Evolutionary conservation across 2,888 invertebrate genomes (phyloP), one percentile per base, ranked within the genome.

Genomic region (Spilarctia lutea): DNA sequence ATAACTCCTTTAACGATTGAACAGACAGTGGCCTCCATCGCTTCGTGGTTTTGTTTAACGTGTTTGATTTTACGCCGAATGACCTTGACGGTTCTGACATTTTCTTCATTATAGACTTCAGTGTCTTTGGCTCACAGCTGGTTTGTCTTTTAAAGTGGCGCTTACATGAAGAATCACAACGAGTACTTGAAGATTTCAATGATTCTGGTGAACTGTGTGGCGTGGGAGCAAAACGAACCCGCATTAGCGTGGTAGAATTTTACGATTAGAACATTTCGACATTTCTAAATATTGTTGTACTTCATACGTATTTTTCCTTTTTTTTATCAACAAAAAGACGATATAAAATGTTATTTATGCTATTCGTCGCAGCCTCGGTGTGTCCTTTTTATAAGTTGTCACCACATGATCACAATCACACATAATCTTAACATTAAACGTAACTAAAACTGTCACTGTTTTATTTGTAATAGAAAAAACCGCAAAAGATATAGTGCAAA

Each of bases 1-100:
- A 97, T 56, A 97, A 85, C 68, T 94, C 94, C 80, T 96, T 96
- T 45, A 97, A 89, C 11, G 91, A 90, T 65, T 93, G 91, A 65
- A 96, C 93, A 45, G 91, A 85, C 76, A 90, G 86, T n/a, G 93
- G 92, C 76, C 96, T 93, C 83, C 96, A 93, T 79, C 89, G 73
- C 16, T 75, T 81, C 83, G 79, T 83, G 83, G 68, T 85, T 81
- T 86, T 88, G 83, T 79, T 78, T 11, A 81, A 82, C 82, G 77
- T 86, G n/a, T 75, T 56, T 68, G 83, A 78, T 80, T 84, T 88
- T 80, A 82, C 79, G 75, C 83, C 86, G 18, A 76, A 60, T 70
- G 86, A 83, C 75, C 82, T 85, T 71, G 84, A 18, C 35, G 72
- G 45, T 45, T 52, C 75, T 4, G 81, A 33, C 33, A 78, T 76